Base-by-base conservation (phyloP, 2,888 invertebrate species). In the Cyaniris semiargus region DNA sequence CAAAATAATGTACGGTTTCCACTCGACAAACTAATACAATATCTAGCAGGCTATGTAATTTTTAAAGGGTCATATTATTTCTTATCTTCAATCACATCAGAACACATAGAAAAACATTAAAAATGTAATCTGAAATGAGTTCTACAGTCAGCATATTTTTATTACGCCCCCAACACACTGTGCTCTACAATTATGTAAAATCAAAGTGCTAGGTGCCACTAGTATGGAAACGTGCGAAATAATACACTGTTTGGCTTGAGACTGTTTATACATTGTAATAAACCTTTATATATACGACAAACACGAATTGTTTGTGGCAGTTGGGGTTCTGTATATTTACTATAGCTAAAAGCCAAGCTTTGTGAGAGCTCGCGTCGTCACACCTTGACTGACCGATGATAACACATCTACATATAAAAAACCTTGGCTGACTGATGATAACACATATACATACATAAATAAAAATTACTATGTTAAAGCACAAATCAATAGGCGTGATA, bases 161-260 rank as follows among this genome's bases (percentile, higher is more conserved):
- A 66, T 27, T 27, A 66, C 66, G 66, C 27, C 66, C 27, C 5
- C 66, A 27, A 66, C 21, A 31, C 66, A 66, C 66, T 18, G 44
- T 44, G 27, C 27, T 27, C 66, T 31, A 18, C 7, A 66, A 66
- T 66, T 66, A 66, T 66, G 66, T 66, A 15, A 66, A 66, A 66
- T 66, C 27, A 66, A 66, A 27, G 66, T 66, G 66, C 66, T 31
- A 66, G 66, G 66, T 18, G 27, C 27, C 27, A 70, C 31, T 70
- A 10, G n/a, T 21, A 21, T 70, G 70, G 15, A 13, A 71, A 71
- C 71, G 71, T 71, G 70, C 70, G 70, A 34, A 71, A 71, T 38
- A n/a, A 71, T 7, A 71, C 38, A 21, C 38, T n/a, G 31, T 34
- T n/a, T 38, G 71, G n/a, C 38, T 71, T 21, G 34, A 21, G 10